Evolutionary conservation across 2,797 vertebrate species (phyloP).

Genomic region (Thamnophis elegans): DNA sequence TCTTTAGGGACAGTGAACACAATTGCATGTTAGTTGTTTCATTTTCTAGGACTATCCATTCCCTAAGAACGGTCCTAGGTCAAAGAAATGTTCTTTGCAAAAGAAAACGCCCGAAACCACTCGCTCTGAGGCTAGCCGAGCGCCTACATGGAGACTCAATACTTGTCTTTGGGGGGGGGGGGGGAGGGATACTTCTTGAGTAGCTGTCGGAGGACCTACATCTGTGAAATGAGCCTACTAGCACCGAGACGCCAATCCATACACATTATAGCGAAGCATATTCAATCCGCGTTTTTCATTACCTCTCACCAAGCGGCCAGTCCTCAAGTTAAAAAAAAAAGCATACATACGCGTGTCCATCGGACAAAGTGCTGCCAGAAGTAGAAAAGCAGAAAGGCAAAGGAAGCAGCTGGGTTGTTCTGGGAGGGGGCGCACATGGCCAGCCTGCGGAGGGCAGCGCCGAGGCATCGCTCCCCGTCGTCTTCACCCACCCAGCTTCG

Average conservation of each 20-base stretch:
- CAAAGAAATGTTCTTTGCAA: neutral
- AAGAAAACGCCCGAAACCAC: neutral
- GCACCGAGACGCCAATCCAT: neutral
- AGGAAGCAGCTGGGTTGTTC: neutral
- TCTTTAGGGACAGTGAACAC: neutral
- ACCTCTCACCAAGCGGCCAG: neutral
- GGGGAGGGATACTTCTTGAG: neutral
- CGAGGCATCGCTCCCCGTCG: fast-evolving
- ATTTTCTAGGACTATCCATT: neutral
- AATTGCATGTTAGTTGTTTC: too few relatives aligned
- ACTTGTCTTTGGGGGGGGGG: neutral
- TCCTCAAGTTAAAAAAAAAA: neutral
- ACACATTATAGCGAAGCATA: neutral
- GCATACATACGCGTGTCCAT: neutral
- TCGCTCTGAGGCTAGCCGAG: neutral
- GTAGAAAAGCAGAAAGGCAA: neutral
- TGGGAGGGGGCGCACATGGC: neutral
- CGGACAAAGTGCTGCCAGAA: neutral
- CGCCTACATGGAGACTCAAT: neutral
- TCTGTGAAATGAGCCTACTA: neutral
- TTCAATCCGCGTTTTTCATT: neutral
- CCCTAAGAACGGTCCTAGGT: too few relatives aligned
- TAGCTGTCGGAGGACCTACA: too few relatives aligned
- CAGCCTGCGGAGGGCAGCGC: neutral
- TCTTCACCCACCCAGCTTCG: neutral